Evolutionary conservation across 2,888 invertebrate species (phyloP).

Genomic region (Rotaria sp.): DNA sequence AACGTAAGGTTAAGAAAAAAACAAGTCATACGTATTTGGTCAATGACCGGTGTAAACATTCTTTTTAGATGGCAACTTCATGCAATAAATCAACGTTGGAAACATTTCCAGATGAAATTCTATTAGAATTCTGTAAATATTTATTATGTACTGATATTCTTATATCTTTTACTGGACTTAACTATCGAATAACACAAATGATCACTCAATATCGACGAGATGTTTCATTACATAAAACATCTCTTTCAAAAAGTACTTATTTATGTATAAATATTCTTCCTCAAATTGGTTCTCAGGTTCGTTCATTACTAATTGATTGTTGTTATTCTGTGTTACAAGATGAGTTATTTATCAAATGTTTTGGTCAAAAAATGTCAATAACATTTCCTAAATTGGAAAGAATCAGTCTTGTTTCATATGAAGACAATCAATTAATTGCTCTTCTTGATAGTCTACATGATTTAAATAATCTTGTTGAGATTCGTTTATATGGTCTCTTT

Average conservation of each 20-base stretch:
- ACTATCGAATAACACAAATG: neutral
- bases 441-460: neutral
- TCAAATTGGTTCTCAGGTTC: neutral
- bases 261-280: neutral
- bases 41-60: too few relatives aligned
- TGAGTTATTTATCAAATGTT: neutral
- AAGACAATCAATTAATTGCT: neutral
- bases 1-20: too few relatives aligned
- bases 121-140: neutral
- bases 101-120: neutral
- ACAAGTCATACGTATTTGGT: too few relatives aligned
- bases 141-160: neutral
- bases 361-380: neutral
- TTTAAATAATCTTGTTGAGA: neutral
- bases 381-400: neutral
- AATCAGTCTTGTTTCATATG: neutral
- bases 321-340: neutral
- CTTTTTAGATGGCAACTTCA: neutral
- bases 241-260: neutral
- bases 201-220: neutral
- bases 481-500: neutral
- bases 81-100: neutral
- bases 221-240: neutral
- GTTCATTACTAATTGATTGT: neutral
- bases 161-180: neutral